Evolutionary conservation across 92 coral and sea anemone genomes (phyloP), one percentile per base, ranked within the genome.

Genomic region (Epizoanthus ramosus): DNA sequence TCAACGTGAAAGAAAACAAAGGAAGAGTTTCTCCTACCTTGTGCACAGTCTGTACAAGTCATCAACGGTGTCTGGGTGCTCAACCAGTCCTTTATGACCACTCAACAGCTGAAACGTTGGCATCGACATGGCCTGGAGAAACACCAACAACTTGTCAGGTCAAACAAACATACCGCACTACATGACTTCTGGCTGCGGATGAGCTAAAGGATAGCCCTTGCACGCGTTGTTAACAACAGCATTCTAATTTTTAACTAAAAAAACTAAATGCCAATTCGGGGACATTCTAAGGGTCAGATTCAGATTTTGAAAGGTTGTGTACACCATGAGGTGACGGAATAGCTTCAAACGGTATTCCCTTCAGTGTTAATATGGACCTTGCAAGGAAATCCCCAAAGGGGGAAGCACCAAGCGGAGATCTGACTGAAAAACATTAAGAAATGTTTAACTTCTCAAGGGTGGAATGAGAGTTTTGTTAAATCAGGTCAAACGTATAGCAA

Each of bases 61-160:
- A 60, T 96, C 99, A 8, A 96, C 91, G 2, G 99, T 92, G 80
- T 96, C 99, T 3, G 99, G 99, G 71, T 96, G 96, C 58, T 90
- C 86, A 19, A 94, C 83, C 16, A 96, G 86, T 47, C 98, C 99
- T 41, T 92, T 85, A 0, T 85, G 89, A 84, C 85, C 87, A 65
- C 94, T 94, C 28, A 96, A 52, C 37, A 94, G 80, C 56, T 91
- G 90, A 57, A 96, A 94, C 31, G 99, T 94, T 50, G 95, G 94
- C 22, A 87, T 86, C 47, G 91, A 88, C 69, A 96, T 71, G 58
- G 98, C 98, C 98, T 95, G 83, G 15, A 12, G 25, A 81, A 72
- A 25, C 9, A 76, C 16, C 70, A 39, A 77, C 43, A 23, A 57
- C 57, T 41, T 19, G 8, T 50, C 22, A 50, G 23, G 10, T 7